phyloP scores from a whole-genome alignment of 1,140 invertebrate species.

The Zaprionus vittiger region DNA sequence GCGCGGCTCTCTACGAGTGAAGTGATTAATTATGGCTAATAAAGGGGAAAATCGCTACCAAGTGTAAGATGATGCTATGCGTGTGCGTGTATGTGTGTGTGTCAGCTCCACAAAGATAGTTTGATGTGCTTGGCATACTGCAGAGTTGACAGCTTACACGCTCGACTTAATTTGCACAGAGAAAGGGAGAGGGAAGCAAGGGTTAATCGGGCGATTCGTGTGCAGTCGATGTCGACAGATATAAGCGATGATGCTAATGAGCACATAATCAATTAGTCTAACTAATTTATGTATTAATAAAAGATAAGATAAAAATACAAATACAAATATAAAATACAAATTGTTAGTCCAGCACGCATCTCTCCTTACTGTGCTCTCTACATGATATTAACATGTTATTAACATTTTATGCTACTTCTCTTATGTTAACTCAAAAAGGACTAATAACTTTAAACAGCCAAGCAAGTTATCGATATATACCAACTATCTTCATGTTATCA shows the following conservation, averaged over 20 bases:
- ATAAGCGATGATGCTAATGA: neutral
- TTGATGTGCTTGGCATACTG: conserved; percentile 42
- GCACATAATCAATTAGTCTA: conserved; percentile 1
- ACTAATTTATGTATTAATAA: conserved; percentile 1
- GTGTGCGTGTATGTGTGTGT: conserved; percentile 14
- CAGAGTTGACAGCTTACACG: conserved; percentile 59
- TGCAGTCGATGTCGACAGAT: neutral
- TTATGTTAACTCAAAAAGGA: neutral
- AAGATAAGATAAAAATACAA: neutral
- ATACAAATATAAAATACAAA: neutral
- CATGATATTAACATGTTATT: neutral
- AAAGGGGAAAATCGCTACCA: conserved; percentile 64
- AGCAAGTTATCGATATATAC: neutral
- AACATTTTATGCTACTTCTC: neutral
- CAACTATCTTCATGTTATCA: neutral
- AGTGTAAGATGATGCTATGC: conserved; percentile 24
- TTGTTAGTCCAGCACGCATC: neutral
- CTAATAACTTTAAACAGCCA: neutral
- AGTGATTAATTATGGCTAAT: conserved; percentile 77
- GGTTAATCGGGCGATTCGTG: conserved; percentile 49
- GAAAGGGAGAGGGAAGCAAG: neutral
- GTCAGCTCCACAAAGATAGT: conserved; percentile 37
- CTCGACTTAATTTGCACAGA: conserved; percentile 47
- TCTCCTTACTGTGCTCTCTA: neutral
- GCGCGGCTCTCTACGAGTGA: conserved; percentile 22